These are phyloP conservation scores for Phalacrocorax aristotelis DNA, from an alignment of 2,113 vertebrate species.

Conservation along the genomic window DNA sequence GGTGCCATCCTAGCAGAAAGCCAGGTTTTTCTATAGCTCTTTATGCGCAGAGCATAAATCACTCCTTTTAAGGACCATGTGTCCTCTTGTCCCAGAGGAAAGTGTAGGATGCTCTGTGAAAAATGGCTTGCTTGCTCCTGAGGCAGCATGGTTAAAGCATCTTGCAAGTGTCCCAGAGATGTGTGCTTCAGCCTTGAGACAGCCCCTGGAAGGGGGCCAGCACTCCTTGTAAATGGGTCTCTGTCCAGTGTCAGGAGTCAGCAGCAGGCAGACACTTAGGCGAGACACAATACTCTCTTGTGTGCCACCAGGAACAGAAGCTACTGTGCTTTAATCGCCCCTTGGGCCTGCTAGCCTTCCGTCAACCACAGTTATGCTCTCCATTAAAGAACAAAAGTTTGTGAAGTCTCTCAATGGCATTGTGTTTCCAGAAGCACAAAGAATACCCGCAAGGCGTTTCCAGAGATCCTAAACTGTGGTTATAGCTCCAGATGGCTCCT, in stretches of 20 bases:
- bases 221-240: not conserved
- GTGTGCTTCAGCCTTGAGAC: not conserved
- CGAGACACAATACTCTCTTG: not conserved
- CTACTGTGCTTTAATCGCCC: not conserved
- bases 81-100: not conserved
- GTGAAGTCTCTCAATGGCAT: not conserved
- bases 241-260: conserved; percentile 44
- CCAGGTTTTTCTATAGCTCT: not conserved
- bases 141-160: not conserved
- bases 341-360: not conserved
- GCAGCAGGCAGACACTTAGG: not conserved
- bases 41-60: not conserved
- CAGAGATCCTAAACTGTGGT: conserved; percentile 48
- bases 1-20: not conserved
- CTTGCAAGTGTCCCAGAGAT: not conserved
- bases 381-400: not conserved
- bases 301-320: not conserved
- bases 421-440: conserved; percentile 39
- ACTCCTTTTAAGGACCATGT: not conserved
- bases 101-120: not conserved
- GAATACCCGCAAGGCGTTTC: not conserved
- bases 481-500: not conserved
- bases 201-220: not conserved
- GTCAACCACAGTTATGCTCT: conserved; percentile 3
- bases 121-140: not conserved